Percentiles rank a stretch among this genome's conserved stretches.
These are phyloP conservation scores for Coccyzus lansbergi DNA, from an alignment of 2,797 vertebrate genomes.

Conservation along the genomic window DNA sequence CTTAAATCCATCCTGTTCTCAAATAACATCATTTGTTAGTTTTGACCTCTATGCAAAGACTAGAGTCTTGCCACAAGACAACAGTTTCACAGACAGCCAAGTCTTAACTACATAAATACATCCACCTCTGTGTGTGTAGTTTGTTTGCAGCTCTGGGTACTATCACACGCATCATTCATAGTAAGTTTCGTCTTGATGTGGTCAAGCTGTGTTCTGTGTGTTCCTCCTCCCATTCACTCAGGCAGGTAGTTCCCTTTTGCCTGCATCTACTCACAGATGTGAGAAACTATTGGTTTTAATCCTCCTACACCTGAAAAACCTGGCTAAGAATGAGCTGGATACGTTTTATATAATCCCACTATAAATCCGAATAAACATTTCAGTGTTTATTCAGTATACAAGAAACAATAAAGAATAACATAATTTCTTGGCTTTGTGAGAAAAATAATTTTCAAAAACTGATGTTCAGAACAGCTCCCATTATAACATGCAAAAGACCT, in stretches of 20 bases:
- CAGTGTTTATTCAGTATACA: neutral
- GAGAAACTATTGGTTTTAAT: neutral
- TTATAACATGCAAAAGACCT: accelerated
- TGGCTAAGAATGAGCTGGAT: neutral
- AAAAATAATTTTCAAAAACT: neutral
- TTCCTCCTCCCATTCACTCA: neutral
- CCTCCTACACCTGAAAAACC: neutral
- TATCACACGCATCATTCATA: neutral
- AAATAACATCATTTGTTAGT: neutral
- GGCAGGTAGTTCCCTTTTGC: neutral
- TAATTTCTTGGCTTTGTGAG: neutral
- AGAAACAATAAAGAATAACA: no score
- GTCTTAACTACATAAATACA: neutral
- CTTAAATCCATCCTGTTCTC: neutral
- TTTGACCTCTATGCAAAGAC: neutral
- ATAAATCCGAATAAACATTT: neutral
- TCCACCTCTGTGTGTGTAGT: neutral
- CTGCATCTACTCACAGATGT: neutral
- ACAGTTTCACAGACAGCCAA: neutral
- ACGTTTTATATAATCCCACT: neutral
- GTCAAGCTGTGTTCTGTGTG: neutral
- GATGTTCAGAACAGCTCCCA: neutral
- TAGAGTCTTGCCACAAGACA: neutral
- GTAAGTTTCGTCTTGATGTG: neutral
- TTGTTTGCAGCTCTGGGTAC: neutral